phyloP scores from a whole-genome alignment of 2,888 invertebrate species.

The Pardosa pseudoannulata region DNA sequence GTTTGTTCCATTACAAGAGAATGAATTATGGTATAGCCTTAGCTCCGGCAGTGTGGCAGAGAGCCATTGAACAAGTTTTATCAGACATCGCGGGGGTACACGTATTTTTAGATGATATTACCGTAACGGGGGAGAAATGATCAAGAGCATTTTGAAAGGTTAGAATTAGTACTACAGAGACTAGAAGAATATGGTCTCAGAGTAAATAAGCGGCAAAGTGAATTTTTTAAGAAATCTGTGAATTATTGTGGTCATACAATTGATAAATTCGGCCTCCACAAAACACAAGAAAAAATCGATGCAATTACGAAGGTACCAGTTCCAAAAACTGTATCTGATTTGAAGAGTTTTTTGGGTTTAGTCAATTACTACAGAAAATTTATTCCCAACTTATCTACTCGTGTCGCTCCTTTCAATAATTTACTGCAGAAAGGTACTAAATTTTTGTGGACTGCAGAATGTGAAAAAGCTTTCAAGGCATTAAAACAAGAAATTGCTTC shows the following conservation, averaged over 20 bases:
- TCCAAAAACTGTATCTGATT: slow-evolving; percentile 42
- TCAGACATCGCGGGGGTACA: slow-evolving; percentile 22
- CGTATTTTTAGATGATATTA: too few relatives aligned
- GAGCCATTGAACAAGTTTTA: slow-evolving; percentile 37
- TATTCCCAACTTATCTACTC: slow-evolving; percentile 46
- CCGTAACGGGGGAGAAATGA: too few relatives aligned
- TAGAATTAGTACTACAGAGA: too few relatives aligned
- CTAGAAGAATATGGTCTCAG: slow-evolving; percentile 13
- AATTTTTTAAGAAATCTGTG: slow-evolving; percentile 36
- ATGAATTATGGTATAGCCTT: slow-evolving; percentile 76
- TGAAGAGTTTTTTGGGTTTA: slow-evolving; percentile 45
- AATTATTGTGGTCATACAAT: slow-evolving; percentile 44
- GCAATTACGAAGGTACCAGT: slow-evolving; percentile 40
- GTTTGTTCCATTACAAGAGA: slow-evolving; percentile 76
- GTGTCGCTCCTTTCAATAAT: slow-evolving; percentile 32
- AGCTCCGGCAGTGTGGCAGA: slow-evolving; percentile 76
- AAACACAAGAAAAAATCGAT: slow-evolving; percentile 45
- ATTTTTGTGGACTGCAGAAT: slow-evolving; percentile 26
- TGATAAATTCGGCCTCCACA: slow-evolving; percentile 52
- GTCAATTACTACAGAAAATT: slow-evolving; percentile 43
- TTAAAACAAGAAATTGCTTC: slow-evolving; percentile 31
- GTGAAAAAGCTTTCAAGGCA: slow-evolving; percentile 37
- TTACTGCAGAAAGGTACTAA: slow-evolving; percentile 40
- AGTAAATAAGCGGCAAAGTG: slow-evolving; percentile 9
- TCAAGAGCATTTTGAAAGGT: too few relatives aligned